These are phyloP conservation scores for Podarcis siculus DNA, from an alignment of 2,797 vertebrate species.

Conservation along the genomic window DNA sequence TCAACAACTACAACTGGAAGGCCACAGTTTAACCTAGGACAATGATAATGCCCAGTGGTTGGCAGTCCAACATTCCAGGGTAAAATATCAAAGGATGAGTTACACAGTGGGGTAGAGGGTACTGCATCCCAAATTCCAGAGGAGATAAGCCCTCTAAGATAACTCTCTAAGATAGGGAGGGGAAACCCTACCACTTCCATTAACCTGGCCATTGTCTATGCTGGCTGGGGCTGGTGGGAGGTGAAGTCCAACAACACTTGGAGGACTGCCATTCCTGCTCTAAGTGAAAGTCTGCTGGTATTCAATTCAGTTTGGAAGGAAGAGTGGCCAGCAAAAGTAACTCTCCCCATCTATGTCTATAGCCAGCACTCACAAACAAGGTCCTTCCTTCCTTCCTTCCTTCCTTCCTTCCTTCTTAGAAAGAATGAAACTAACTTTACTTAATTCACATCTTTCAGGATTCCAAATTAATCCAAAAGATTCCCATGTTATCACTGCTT, in stretches of 20 bases:
- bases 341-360: no score
- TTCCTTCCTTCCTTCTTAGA: background rate
- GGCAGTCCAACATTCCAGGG: background rate
- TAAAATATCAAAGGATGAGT: background rate
- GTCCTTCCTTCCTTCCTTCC: background rate
- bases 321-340: no score
- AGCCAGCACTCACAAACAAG: no score
- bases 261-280: no score
- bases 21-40: background rate
- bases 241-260: no score
- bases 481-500: background rate
- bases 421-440: no score
- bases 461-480: background rate
- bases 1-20: no score
- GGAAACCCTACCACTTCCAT: no score
- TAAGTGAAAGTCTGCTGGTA: no score
- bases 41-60: background rate
- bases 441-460: background rate
- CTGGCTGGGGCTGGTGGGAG: no score
- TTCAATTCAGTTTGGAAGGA: no score
- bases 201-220: no score
- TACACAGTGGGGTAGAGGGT: background rate
- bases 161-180: background rate
- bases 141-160: background rate
- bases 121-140: background rate